These are phyloP conservation scores for Pammene aurita DNA, from an alignment of 2,888 invertebrate species.

Conservation along the genomic window DNA sequence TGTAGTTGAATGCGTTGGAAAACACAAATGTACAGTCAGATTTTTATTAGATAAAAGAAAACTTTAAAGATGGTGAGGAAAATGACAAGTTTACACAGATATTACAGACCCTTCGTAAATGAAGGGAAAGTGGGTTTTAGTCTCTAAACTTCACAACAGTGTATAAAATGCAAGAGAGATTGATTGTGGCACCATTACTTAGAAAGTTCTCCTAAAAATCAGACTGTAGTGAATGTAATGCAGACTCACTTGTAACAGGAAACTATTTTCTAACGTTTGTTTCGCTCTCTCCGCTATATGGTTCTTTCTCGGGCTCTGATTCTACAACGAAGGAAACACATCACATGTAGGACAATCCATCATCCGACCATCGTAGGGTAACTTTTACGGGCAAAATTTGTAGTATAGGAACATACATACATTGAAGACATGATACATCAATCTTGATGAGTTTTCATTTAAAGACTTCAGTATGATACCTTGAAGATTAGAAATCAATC, in stretches of 20 bases:
- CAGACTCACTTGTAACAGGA: constrained; percentile 81
- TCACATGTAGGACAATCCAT: constrained; percentile 63
- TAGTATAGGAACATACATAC: too few relatives aligned
- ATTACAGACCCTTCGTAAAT: too few relatives aligned
- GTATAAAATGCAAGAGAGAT: neutral
- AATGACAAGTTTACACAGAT: neutral
- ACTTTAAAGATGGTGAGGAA: neutral
- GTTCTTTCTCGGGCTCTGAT: constrained; percentile 80
- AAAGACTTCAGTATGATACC: neutral
- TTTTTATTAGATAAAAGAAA: neutral
- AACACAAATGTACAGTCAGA: constrained; percentile 21
- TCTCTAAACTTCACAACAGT: neutral
- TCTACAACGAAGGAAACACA: constrained; percentile 75
- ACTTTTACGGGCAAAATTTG: neutral
- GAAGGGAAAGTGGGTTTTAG: too few relatives aligned
- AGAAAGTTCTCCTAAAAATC: constrained; percentile 14
- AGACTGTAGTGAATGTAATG: constrained; percentile 50
- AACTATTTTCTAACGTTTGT: constrained; percentile 80
- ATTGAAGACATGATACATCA: neutral
- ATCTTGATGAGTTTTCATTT: neutral
- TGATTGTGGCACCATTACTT: neutral
- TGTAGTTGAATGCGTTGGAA: constrained; percentile 55
- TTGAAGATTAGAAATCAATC: neutral
- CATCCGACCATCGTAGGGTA: constrained; percentile 37
- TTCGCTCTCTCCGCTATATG: constrained; percentile 82